A percentile compares a stretch with the other conserved stretches of the same genome.
Evolutionary conservation across 2,888 invertebrate species (phyloP).

Genomic region (Nomada fucata): DNA sequence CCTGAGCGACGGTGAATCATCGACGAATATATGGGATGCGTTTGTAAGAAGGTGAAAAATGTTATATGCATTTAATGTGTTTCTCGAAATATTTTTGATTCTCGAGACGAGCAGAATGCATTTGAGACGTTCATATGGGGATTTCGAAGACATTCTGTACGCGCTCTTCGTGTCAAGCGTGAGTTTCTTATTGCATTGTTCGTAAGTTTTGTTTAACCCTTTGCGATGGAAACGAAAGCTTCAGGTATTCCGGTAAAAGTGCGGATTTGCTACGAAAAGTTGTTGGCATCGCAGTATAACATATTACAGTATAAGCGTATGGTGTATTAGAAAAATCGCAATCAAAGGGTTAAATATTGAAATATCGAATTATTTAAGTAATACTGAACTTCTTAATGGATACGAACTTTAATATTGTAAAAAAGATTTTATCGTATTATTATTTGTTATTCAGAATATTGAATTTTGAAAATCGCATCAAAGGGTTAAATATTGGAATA

Average conservation of each 20-base stretch:
- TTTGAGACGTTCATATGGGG: not conserved
- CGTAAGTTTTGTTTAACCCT: not conserved
- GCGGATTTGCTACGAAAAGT: no score
- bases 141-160: conserved; percentile 7
- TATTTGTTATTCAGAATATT: not conserved
- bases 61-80: not conserved
- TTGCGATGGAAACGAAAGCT: not conserved
- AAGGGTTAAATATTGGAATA: not conserved
- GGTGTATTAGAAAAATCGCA: not conserved
- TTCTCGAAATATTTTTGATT: not conserved
- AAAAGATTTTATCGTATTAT: not conserved
- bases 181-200: not conserved
- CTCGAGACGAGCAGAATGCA: conserved; percentile 23
- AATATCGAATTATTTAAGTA: not conserved
- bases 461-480: not conserved
- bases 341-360: not conserved
- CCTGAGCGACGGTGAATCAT: no score
- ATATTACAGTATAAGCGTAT: not conserved
- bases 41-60: not conserved
- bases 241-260: not conserved
- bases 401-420: conserved; percentile 6
- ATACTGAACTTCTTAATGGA: conserved; percentile 34
- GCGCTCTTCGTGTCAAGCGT: conserved; percentile 2
- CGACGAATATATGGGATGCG: no score
- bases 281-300: no score